phyloP scores from a whole-genome alignment of 1,140 invertebrate genomes.

The Cydia strobilella region DNA sequence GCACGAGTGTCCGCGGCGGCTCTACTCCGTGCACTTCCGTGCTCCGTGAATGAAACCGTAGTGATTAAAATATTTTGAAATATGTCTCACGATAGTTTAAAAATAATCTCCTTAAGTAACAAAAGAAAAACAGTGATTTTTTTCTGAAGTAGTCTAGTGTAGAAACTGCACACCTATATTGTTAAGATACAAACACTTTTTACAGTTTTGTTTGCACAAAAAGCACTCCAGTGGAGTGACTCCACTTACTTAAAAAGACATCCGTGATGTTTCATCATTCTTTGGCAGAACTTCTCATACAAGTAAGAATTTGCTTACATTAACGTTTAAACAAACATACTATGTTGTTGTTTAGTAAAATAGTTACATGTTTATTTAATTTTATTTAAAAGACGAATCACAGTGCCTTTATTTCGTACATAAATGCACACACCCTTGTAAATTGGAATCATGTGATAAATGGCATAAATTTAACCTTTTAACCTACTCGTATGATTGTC shows the following conservation, averaged over 20 bases:
- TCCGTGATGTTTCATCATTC: conserved; percentile 42
- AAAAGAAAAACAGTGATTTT: too few species aligned
- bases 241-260: neutral
- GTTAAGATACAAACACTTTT: neutral
- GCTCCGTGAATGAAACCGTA: too few species aligned
- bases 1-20: too few species aligned
- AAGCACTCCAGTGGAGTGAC: too few species aligned
- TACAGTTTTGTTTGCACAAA: neutral
- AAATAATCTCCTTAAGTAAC: too few species aligned
- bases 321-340: conserved; percentile 21
- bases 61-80: too few species aligned
- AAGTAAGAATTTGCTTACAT: conserved; percentile 13
- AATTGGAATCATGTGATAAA: neutral
- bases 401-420: conserved; percentile 16
- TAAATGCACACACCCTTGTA: conserved; percentile 30
- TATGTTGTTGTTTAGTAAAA: conserved; percentile 13
- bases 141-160: neutral
- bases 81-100: too few species aligned
- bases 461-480: conserved; percentile 21
- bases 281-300: conserved; percentile 52
- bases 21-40: too few species aligned
- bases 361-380: conserved; percentile 25
- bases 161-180: neutral
- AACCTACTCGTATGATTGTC: neutral
- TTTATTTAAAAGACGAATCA: conserved; percentile 23